phyloP scores from a whole-genome alignment of 2,113 vertebrate genomes.

The human region DNA sequence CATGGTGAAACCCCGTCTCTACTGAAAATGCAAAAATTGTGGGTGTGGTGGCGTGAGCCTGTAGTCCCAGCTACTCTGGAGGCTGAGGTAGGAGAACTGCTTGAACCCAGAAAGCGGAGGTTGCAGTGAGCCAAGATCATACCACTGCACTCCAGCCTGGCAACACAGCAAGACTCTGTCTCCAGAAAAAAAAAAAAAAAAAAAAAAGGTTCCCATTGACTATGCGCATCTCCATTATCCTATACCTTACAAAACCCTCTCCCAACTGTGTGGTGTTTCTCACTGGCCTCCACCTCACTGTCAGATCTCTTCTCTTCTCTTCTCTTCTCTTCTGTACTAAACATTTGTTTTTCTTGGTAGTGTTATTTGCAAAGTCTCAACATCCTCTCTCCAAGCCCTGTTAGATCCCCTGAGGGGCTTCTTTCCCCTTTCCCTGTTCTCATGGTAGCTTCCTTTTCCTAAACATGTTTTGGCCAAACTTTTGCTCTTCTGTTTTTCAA shows the following conservation, averaged over 20 bases:
- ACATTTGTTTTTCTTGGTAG: slow-evolving; percentile 26
- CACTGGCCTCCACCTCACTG: neutral
- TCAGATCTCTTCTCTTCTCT: neutral
- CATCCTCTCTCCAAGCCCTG: slow-evolving; percentile 7
- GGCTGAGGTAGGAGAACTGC: too few relatives aligned
- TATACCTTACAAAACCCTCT: accelerated
- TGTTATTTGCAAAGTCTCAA: slow-evolving; percentile 36
- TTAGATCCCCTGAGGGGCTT: neutral
- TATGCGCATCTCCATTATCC: accelerated
- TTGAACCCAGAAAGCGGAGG: too few relatives aligned
- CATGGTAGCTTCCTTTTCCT: slow-evolving; percentile 39
- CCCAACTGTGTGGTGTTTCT: neutral
- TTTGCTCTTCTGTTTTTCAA: slow-evolving; percentile 51
- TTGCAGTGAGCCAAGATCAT: too few relatives aligned
- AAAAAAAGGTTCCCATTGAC: neutral
- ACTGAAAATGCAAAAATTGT: too few relatives aligned
- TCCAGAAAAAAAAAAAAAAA: too few relatives aligned
- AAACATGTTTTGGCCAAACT: slow-evolving; percentile 9
- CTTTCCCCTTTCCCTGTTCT: neutral
- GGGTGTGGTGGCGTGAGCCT: too few relatives aligned
- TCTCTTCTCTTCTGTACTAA: neutral
- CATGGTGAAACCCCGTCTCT: too few relatives aligned
- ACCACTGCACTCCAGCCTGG: too few relatives aligned
- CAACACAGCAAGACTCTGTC: too few relatives aligned
- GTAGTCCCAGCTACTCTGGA: too few relatives aligned